phyloP scores from a whole-genome alignment of 2,113 vertebrate species.

The Cebidichthys violaceus region DNA sequence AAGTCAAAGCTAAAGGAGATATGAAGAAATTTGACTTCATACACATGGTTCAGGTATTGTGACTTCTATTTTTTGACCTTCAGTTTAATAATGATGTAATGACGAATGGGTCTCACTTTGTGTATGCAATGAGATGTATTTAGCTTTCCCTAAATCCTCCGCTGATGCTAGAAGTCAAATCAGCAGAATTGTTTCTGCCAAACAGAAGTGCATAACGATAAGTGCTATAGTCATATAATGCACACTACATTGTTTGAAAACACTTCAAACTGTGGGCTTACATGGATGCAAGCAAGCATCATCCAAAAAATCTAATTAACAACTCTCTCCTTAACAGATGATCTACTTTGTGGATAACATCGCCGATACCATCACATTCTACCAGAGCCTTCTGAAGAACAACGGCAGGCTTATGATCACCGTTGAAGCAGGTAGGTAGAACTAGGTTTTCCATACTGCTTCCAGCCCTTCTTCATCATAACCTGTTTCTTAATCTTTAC shows the following conservation, averaged over 20 bases:
- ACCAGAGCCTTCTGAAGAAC: slow-evolving; percentile 79
- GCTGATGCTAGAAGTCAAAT: neutral
- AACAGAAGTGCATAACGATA: neutral
- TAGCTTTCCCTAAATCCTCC: neutral
- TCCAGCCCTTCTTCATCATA: neutral
- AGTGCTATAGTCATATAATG: neutral
- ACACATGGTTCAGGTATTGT: slow-evolving; percentile 92
- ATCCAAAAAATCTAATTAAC: neutral
- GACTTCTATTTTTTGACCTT: neutral
- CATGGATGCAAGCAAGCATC: neutral
- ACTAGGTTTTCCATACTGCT: too few relatives aligned
- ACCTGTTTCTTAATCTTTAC: neutral
- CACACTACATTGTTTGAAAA: neutral
- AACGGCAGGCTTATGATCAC: slow-evolving; percentile 85
- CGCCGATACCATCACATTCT: slow-evolving; percentile 81
- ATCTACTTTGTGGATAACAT: slow-evolving; percentile 82
- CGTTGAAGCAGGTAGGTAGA: slow-evolving; percentile 81
- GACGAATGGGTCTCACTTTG: neutral
- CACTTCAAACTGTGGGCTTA: neutral
- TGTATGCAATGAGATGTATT: neutral
- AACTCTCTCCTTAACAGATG: slow-evolving; percentile 75
- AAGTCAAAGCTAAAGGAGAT: slow-evolving; percentile 79
- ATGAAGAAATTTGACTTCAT: slow-evolving; percentile 90
- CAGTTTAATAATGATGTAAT: neutral
- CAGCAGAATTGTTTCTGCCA: neutral